phyloP scores from a whole-genome alignment of 2,113 vertebrate species.

The Toxostoma redivivum region DNA sequence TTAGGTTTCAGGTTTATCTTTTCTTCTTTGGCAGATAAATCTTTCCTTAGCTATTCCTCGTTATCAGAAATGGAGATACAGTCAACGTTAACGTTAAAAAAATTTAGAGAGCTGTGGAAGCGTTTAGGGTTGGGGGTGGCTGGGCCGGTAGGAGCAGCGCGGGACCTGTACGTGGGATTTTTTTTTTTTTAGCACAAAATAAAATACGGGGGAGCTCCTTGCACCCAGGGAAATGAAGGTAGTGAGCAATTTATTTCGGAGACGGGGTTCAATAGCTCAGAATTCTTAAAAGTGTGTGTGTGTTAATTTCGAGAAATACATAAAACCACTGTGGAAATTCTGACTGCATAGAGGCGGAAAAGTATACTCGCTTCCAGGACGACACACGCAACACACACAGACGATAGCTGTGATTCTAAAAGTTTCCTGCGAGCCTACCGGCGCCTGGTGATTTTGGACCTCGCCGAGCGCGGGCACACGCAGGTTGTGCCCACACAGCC shows the following conservation, averaged over 20 bases:
- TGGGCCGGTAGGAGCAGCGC: background rate
- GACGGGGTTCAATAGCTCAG: background rate
- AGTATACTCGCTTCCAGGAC: background rate
- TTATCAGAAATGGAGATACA: background rate
- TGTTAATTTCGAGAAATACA: background rate
- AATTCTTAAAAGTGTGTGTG: background rate
- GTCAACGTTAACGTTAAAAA: background rate
- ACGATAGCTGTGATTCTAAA: background rate
- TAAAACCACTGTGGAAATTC: background rate
- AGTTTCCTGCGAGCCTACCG: background rate
- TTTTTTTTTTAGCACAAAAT: background rate
- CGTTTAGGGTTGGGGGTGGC: background rate
- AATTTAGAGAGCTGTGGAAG: background rate
- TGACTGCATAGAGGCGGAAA: background rate
- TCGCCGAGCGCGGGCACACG: background rate
- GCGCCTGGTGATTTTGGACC: background rate
- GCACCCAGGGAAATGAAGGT: background rate
- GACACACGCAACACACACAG: background rate
- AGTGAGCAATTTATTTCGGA: background rate
- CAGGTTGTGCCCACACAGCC: background rate
- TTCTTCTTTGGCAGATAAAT: background rate
- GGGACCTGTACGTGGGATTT: no score
- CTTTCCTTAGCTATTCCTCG: background rate
- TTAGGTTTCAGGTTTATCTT: background rate
- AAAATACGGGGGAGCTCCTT: background rate